These are phyloP conservation scores for Eilema griseolum DNA, from an alignment of 2,888 invertebrate genomes.

Conservation along the genomic window DNA sequence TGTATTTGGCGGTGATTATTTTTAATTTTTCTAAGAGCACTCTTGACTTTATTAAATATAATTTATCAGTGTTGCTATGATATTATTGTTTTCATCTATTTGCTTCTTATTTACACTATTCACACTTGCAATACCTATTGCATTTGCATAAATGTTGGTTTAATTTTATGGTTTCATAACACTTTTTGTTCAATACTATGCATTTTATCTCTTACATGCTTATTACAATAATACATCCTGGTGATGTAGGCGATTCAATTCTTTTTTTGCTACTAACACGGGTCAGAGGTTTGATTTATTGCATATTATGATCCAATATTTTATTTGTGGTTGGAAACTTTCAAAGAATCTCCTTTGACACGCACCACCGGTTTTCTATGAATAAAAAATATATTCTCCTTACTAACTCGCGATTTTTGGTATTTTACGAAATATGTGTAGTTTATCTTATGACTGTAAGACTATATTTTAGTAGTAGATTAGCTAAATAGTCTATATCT, in stretches of 20 bases:
- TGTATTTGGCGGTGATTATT: too few species aligned
- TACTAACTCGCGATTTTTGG: too few species aligned
- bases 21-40: background rate
- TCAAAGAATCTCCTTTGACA: constrained; percentile 23
- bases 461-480: background rate
- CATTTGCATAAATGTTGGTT: background rate
- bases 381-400: constrained; percentile 30
- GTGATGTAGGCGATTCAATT: constrained; percentile 24
- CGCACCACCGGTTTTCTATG: constrained; percentile 23
- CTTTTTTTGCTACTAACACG: constrained; percentile 46
- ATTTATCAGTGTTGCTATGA: too few species aligned
- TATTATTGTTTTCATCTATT: too few species aligned
- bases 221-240: constrained; percentile 29
- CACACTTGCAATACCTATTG: too few species aligned
- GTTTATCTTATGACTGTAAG: background rate
- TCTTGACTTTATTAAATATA: background rate
- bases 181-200: background rate
- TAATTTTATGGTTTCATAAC: background rate
- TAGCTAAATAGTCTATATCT: too few species aligned
- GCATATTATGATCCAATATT: constrained; percentile 46
- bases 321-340: constrained; percentile 50
- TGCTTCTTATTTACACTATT: too few species aligned
- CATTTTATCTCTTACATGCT: background rate
- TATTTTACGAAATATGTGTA: too few species aligned
- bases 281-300: constrained; percentile 55